A percentile compares a stretch with the other conserved stretches of the same genome.
Conservation (phyloP, 2,113 vertebrate genomes). For the Peromyscus maniculatus region DNA sequence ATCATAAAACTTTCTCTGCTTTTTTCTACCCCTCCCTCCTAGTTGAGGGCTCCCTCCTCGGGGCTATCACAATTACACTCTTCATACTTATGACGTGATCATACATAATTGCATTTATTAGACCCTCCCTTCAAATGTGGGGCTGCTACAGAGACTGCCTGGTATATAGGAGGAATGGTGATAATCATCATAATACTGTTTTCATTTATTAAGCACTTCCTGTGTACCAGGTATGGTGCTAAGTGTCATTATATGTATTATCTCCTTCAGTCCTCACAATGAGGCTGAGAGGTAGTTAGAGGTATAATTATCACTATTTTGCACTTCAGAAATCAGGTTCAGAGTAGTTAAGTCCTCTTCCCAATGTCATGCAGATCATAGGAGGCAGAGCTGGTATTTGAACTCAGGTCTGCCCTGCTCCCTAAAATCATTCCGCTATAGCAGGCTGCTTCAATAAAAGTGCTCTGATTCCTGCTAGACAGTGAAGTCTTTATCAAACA, state of each 20-base stretch:
- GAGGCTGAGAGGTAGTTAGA: not conserved
- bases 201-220: constrained; percentile 67
- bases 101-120: constrained; percentile 32
- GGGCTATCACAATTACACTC: constrained; percentile 27
- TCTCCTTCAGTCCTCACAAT: constrained; percentile 9
- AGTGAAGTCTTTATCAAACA: constrained; percentile 63
- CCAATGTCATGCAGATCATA: constrained; percentile 57
- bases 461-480: constrained; percentile 21
- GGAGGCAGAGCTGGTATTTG: constrained; percentile 36
- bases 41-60: constrained; percentile 35
- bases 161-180: constrained; percentile 11
- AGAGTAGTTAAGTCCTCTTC: constrained; percentile 63
- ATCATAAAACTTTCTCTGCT: constrained; percentile 71
- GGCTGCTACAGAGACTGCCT: constrained; percentile 35
- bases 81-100: constrained; percentile 49
- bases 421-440: constrained; percentile 52
- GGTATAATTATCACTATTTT: constrained; percentile 19
- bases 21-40: constrained; percentile 11
- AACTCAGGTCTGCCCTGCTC: constrained; percentile 40
- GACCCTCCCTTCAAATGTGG: constrained; percentile 39
- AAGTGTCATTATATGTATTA: constrained; percentile 31
- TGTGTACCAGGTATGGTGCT: constrained; percentile 53
- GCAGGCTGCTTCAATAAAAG: not conserved
- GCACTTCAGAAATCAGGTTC: constrained; percentile 63
- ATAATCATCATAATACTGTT: constrained; percentile 23